These are phyloP conservation scores for Pyrgus malvae DNA, from an alignment of 2,888 invertebrate genomes.

Conservation along the genomic window DNA sequence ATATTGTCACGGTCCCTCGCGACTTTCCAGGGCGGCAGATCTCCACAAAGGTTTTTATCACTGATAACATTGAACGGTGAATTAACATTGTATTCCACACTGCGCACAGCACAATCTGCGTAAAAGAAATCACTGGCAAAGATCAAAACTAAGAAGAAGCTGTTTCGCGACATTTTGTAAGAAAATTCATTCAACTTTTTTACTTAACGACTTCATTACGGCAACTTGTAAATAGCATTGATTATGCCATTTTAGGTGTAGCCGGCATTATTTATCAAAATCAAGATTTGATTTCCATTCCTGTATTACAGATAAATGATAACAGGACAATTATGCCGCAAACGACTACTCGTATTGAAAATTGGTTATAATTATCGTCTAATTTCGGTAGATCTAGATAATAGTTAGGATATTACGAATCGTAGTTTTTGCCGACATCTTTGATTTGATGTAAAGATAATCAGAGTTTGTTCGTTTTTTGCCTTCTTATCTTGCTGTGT, in stretches of 20 bases:
- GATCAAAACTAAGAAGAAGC: neutral
- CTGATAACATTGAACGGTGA: neutral
- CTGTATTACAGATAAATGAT: conserved; percentile 18
- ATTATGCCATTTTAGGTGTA: conserved; percentile 2
- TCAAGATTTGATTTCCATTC: conserved; percentile 29
- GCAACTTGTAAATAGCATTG: conserved; percentile 36
- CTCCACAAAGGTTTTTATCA: conserved; percentile 10
- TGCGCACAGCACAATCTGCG: neutral
- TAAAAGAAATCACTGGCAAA: neutral
- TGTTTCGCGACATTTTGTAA: conserved; percentile 4
- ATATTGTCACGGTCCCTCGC: neutral
- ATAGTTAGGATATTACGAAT: neutral
- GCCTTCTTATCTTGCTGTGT: too few relatives aligned
- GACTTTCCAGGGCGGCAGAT: conserved; percentile 11
- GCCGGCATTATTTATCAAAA: conserved; percentile 17
- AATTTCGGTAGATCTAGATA: neutral
- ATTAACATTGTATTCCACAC: neutral
- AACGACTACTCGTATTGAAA: conserved; percentile 4
- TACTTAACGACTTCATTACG: conserved; percentile 12
- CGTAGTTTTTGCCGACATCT: neutral
- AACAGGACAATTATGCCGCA: neutral
- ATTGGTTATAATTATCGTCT: neutral
- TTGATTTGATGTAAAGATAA: neutral
- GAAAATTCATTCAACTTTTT: neutral
- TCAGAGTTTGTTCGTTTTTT: neutral